phyloP scores from a whole-genome alignment of 2,797 vertebrate species.

The Cheracebus regulus region DNA sequence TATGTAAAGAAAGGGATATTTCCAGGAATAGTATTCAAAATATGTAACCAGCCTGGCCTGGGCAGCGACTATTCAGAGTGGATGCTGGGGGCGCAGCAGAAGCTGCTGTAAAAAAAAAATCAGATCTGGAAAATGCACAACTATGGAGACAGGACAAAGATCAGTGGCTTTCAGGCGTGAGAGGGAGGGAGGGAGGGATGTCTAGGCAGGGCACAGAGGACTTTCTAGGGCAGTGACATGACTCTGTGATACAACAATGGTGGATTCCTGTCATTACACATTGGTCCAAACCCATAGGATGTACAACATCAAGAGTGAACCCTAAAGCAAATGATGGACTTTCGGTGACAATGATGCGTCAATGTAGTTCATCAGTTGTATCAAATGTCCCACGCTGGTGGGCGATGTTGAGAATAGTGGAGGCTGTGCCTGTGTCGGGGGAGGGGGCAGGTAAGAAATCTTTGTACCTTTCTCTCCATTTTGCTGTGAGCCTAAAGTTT shows the following conservation, averaged over 20 bases:
- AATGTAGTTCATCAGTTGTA: accelerated
- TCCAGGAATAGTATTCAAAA: neutral
- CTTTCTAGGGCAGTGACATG: neutral
- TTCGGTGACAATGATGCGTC: neutral
- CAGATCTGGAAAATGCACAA: neutral
- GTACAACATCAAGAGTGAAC: neutral
- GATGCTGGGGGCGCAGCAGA: accelerated
- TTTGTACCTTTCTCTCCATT: neutral
- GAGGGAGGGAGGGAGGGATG: neutral
- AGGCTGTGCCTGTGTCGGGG: neutral
- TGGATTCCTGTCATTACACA: neutral
- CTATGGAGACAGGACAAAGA: neutral
- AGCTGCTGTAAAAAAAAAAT: neutral
- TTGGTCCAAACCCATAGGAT: neutral
- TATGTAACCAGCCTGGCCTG: neutral
- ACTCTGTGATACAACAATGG: accelerated
- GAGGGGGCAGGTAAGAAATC: neutral
- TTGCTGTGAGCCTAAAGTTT: neutral
- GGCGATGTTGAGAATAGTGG: accelerated
- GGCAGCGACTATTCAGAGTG: neutral
- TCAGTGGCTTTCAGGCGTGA: too few relatives aligned
- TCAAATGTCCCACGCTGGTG: neutral
- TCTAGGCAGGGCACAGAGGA: neutral
- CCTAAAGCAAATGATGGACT: accelerated
- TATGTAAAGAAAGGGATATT: neutral